phyloP scores from a whole-genome alignment of 1,140 invertebrate genomes.

The Drosophila jambulina region DNA sequence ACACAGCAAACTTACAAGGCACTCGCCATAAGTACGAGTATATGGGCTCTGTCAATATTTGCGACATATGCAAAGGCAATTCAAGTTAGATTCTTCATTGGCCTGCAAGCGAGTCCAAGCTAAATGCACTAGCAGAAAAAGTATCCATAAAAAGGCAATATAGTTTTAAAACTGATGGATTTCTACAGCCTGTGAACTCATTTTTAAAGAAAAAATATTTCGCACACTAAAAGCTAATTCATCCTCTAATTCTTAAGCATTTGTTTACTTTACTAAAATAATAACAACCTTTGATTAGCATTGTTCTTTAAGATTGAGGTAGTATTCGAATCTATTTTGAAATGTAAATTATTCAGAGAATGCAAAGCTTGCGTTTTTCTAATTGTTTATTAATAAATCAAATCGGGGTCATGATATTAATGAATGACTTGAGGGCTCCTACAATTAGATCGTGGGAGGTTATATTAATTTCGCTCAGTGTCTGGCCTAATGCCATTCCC shows the following conservation, averaged over 20 bases:
- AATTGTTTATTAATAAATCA: slow-evolving; percentile 13
- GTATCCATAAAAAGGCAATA: neutral
- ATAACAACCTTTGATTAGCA: neutral
- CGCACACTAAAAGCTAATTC: neutral
- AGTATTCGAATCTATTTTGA: neutral
- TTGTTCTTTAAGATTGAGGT: neutral
- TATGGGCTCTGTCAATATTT: slow-evolving; percentile 73
- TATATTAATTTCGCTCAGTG: slow-evolving; percentile 31
- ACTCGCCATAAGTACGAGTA: slow-evolving; percentile 58
- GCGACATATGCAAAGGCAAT: slow-evolving; percentile 71
- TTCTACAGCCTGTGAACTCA: neutral
- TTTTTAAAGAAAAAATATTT: neutral
- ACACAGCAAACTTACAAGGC: slow-evolving; percentile 57
- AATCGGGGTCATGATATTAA: neutral
- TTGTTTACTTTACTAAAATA: slow-evolving; percentile 4
- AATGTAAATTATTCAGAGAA: neutral
- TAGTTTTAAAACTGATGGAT: neutral
- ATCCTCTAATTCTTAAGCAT: neutral
- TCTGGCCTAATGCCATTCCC: slow-evolving; percentile 30
- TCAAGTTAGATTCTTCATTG: slow-evolving; percentile 59
- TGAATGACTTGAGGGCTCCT: neutral
- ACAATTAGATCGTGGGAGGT: slow-evolving; percentile 4
- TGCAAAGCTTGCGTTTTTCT: neutral
- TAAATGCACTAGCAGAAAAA: slow-evolving; percentile 12
- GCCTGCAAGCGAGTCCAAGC: slow-evolving; percentile 27